phyloP scores from a whole-genome alignment of 2,113 vertebrate genomes.

The Tragelaphus imberbis region DNA sequence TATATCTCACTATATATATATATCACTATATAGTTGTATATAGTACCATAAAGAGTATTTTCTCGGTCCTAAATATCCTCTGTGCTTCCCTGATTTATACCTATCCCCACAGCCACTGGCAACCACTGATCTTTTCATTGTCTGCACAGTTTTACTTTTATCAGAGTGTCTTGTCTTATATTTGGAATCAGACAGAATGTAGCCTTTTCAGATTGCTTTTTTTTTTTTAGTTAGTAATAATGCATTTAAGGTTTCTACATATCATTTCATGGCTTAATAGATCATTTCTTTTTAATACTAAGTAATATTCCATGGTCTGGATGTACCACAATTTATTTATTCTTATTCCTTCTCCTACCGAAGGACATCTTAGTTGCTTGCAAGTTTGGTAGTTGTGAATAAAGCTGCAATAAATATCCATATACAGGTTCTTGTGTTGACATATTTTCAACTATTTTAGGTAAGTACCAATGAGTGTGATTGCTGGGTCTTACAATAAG shows the following conservation, averaged over 20 bases:
- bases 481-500: neutral
- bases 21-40: neutral
- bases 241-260: neutral
- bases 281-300: neutral
- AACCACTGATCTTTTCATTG: neutral
- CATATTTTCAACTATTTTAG: neutral
- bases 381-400: neutral
- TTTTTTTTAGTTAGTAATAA: neutral
- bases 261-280: neutral
- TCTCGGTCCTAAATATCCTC: neutral
- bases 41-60: neutral
- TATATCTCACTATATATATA: too few species aligned
- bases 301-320: neutral
- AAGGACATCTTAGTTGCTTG: neutral
- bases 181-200: neutral
- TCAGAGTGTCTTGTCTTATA: neutral
- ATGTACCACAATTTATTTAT: neutral
- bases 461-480: neutral
- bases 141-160: neutral
- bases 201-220: neutral
- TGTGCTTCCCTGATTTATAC: neutral
- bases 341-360: neutral
- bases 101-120: rapidly evolving
- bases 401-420: neutral
- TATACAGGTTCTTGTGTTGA: neutral